These are phyloP conservation scores for Brassicogethes aeneus DNA, from an alignment of 2,888 invertebrate species.

Conservation along the genomic window DNA sequence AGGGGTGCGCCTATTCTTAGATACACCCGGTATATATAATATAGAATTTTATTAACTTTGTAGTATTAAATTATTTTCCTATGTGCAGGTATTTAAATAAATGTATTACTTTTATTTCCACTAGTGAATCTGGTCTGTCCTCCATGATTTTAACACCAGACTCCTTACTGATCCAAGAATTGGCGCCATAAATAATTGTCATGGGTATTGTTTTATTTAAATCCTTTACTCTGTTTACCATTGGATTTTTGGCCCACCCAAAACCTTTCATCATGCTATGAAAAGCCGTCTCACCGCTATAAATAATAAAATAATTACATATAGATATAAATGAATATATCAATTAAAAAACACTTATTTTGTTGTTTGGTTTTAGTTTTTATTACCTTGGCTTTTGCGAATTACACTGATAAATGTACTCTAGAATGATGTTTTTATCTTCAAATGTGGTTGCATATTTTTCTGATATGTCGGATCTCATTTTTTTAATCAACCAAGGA, in stretches of 20 bases:
- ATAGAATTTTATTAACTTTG: too few species aligned
- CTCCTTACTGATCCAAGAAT: constrained; percentile 89
- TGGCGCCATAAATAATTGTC: constrained; percentile 83
- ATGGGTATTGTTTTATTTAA: constrained; percentile 67
- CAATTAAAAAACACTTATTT: neutral
- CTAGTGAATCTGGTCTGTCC: constrained; percentile 55
- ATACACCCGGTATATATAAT: too few species aligned
- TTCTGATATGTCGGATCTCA: constrained; percentile 77
- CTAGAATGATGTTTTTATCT: constrained; percentile 64
- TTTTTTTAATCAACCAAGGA: constrained; percentile 76
- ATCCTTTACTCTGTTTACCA: constrained; percentile 71
- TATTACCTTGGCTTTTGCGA: constrained; percentile 75
- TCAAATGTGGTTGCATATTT: constrained; percentile 67
- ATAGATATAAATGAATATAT: constrained; percentile 3
- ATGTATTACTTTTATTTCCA: constrained; percentile 77
- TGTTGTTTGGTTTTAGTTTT: neutral
- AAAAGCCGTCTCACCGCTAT: constrained; percentile 91
- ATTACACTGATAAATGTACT: constrained; percentile 95
- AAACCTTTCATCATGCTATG: constrained; percentile 78
- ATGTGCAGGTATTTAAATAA: too few species aligned
- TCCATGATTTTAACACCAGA: constrained; percentile 70
- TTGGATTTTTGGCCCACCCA: constrained; percentile 95
- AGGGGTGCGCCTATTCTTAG: too few species aligned
- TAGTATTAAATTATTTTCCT: too few species aligned
- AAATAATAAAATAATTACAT: constrained; percentile 27